Conservation (phyloP, 2,888 invertebrate genomes). For the Eurytoma adleriae region DNA sequence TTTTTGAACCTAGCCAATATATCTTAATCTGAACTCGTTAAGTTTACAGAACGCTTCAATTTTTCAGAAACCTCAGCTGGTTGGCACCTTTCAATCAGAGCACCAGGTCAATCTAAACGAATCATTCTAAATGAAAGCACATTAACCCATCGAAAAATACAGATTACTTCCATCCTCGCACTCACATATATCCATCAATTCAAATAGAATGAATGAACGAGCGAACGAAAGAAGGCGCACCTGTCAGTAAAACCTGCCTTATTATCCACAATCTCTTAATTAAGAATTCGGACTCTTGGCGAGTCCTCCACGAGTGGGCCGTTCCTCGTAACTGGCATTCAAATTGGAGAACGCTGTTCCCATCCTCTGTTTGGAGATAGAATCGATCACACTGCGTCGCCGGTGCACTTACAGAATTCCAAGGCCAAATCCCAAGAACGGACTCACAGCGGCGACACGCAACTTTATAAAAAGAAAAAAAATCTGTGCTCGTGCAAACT, state of each 20-base stretch:
- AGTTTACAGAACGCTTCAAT: conserved; percentile 42
- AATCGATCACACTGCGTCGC: conserved; percentile 66
- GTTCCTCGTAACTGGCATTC: conserved; percentile 63
- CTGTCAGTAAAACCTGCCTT: conserved; percentile 41
- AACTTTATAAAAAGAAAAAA: conserved; percentile 54
- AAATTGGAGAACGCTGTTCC: conserved; percentile 68
- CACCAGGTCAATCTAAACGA: not conserved
- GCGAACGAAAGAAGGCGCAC: not conserved
- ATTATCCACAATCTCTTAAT: conserved; percentile 53
- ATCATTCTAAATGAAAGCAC: conserved; percentile 28
- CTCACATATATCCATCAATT: conserved; percentile 46
- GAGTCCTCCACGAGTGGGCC: conserved; percentile 5
- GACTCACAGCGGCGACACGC: conserved; percentile 57
- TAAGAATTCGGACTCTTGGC: conserved; percentile 7
- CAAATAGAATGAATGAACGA: not conserved
- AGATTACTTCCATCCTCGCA: conserved; percentile 35
- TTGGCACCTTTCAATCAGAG: conserved; percentile 45
- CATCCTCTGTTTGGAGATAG: conserved; percentile 65
- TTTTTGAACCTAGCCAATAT: not conserved
- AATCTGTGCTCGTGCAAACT: conserved; percentile 31
- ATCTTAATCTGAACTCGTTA: conserved; percentile 33
- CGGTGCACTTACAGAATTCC: conserved; percentile 60
- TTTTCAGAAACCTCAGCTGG: conserved; percentile 41
- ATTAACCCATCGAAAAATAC: conserved; percentile 49
- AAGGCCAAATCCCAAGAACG: conserved; percentile 58